A percentile compares a stretch with the other conserved stretches of the same genome.
phyloP scores from a whole-genome alignment of 1,140 invertebrate species.

The Drosophila obscura region DNA sequence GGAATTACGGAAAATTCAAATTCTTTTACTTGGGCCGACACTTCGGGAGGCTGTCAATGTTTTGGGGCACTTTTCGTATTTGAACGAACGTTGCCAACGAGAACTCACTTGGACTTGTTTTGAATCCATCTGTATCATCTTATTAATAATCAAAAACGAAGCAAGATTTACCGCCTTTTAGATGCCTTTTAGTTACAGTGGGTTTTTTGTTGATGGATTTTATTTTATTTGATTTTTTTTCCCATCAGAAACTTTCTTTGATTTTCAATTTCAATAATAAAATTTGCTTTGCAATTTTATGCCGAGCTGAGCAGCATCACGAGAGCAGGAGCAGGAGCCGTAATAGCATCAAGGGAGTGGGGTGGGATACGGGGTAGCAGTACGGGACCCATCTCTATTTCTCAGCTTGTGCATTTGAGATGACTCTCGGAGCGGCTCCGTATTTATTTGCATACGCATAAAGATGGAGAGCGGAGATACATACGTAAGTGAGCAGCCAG shows the following conservation, averaged over 20 bases:
- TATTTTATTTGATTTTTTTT: conserved; percentile 18
- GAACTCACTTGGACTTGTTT: conserved; percentile 5
- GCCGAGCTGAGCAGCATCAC: conserved; percentile 61
- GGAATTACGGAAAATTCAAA: conserved; percentile 38
- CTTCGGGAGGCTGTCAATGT: neutral
- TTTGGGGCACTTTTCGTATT: conserved; percentile 4
- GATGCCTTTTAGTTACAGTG: conserved; percentile 11
- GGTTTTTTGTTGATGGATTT: neutral
- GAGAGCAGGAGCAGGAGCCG: conserved; percentile 52
- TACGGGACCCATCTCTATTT: conserved; percentile 1
- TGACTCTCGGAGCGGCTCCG: conserved; percentile 31
- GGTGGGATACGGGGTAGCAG: too few species aligned
- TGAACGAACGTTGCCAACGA: neutral
- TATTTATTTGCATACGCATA: conserved; percentile 63
- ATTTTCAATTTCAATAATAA: conserved; percentile 80
- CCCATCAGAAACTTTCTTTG: conserved; percentile 45
- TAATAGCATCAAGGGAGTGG: conserved; percentile 29
- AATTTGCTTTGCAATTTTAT: conserved; percentile 78
- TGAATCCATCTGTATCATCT: conserved; percentile 23
- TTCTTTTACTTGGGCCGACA: conserved; percentile 5
- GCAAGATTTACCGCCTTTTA: conserved; percentile 25
- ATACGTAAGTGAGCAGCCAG: conserved; percentile 38
- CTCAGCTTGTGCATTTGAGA: conserved; percentile 31
- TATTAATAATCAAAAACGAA: conserved; percentile 44
- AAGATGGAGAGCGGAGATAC: conserved; percentile 37